These are phyloP conservation scores for Periophthalmus modestus DNA, from an alignment of 2,113 vertebrate genomes.

Conservation along the genomic window DNA sequence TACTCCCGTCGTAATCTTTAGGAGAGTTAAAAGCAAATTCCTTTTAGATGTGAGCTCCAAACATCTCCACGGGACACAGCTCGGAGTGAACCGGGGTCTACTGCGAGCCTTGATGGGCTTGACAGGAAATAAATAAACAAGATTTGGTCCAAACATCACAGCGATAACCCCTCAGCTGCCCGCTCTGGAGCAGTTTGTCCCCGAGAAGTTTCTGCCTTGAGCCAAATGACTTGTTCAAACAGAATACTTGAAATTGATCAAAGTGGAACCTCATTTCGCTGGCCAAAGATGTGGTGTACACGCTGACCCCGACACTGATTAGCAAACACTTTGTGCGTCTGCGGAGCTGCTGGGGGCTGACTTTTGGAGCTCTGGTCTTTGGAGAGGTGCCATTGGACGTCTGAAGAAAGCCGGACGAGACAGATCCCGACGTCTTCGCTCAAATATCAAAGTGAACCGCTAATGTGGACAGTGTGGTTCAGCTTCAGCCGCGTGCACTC, in stretches of 20 bases:
- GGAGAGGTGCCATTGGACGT: conserved; percentile 25
- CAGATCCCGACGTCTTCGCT: not conserved
- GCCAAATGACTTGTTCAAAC: conserved; percentile 74
- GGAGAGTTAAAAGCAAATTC: conserved; percentile 7
- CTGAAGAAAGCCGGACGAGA: not conserved
- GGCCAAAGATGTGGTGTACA: conserved; percentile 72
- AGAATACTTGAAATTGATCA: conserved; percentile 74
- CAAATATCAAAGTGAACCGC: not conserved
- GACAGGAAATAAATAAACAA: conserved; percentile 33
- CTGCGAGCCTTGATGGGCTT: conserved; percentile 17
- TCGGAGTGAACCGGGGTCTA: conserved; percentile 20
- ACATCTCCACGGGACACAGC: conserved; percentile 28
- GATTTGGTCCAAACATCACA: conserved; percentile 52
- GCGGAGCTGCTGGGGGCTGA: conserved; percentile 43
- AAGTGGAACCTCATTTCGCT: conserved; percentile 53
- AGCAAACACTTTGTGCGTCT: conserved; percentile 67
- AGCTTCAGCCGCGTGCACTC: not conserved
- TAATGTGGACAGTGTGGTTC: conserved; percentile 1
- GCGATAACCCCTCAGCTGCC: conserved; percentile 68
- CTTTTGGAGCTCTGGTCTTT: conserved; percentile 32
- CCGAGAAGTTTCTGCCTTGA: conserved; percentile 52
- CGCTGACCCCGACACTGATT: conserved; percentile 75
- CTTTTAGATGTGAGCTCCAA: conserved; percentile 22
- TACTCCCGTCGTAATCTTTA: conserved; percentile 7
- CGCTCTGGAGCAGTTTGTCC: conserved; percentile 45